A percentile compares a stretch with the other conserved stretches of the same genome.
phyloP scores from a whole-genome alignment of 2,888 invertebrate species.

The Sycophila texana region DNA sequence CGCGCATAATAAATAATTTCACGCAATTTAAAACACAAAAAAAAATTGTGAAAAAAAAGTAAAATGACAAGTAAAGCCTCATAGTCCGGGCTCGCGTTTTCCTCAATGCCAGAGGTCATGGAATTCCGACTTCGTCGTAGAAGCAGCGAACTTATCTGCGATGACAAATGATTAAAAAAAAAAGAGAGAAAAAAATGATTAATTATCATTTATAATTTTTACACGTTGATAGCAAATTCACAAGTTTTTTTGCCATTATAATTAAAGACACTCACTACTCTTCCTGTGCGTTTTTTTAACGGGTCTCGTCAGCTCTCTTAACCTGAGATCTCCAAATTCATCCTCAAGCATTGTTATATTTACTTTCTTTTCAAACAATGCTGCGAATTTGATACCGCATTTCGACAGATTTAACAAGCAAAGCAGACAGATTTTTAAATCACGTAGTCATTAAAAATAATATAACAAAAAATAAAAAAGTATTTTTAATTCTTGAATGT shows the following conservation, averaged over 20 bases:
- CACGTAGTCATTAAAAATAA: neutral
- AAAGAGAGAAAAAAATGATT: constrained; percentile 26
- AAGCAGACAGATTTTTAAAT: constrained; percentile 50
- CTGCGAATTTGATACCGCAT: constrained; percentile 39
- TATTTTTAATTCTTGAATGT: constrained; percentile 5
- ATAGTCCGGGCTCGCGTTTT: constrained; percentile 30
- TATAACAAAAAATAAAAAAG: constrained; percentile 12
- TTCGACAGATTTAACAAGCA: constrained; percentile 41
- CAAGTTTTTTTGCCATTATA: constrained; percentile 20
- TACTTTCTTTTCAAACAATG: constrained; percentile 53
- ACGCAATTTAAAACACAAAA: constrained; percentile 38
- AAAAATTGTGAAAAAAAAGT: constrained; percentile 30
- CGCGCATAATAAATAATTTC: constrained; percentile 14
- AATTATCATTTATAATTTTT: constrained; percentile 23
- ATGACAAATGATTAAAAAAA: constrained; percentile 47
- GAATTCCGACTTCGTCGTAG: constrained; percentile 48
- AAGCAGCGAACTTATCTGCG: constrained; percentile 50
- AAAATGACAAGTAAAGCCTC: constrained; percentile 30
- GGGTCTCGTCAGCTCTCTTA: constrained; percentile 43
- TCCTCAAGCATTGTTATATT: constrained; percentile 54
- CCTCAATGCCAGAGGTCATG: constrained; percentile 53
- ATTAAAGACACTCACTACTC: constrained; percentile 52
- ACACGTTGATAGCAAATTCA: neutral
- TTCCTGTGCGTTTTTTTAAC: constrained; percentile 50
- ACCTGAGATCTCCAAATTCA: constrained; percentile 51